Evolutionary conservation across 2,888 invertebrate genomes (phyloP).

Genomic region (Nasonovia ribisnigri): DNA sequence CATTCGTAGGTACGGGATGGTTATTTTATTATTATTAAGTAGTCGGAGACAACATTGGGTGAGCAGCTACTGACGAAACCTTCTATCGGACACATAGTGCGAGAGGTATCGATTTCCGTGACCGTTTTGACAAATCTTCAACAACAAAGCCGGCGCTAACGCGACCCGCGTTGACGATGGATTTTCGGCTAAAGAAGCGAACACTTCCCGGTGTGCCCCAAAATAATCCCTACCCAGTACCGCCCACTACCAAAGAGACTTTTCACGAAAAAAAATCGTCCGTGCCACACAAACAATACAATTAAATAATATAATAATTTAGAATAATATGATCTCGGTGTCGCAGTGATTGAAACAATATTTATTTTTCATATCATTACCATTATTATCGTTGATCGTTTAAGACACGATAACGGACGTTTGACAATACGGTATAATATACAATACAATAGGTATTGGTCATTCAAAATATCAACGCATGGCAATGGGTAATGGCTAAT

Average conservation of each 20-base stretch:
- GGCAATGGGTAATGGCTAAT: neutral
- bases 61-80: neutral
- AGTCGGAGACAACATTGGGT: neutral
- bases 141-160: neutral
- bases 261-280: neutral
- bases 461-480: neutral
- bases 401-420: neutral
- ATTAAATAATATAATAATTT: neutral
- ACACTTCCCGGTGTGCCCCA: neutral
- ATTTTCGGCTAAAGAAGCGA: neutral
- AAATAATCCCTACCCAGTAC: neutral
- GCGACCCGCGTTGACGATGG: neutral
- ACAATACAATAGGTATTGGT: no score
- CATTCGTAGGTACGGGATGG: neutral
- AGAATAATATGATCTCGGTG: neutral
- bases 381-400: neutral
- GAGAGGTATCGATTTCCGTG: conserved; percentile 29
- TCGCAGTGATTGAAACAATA: neutral
- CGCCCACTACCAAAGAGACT: neutral
- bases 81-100: neutral
- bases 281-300: neutral
- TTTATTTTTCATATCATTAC: neutral
- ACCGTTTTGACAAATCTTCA: conserved; percentile 27
- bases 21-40: neutral
- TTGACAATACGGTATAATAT: no score